Base-by-base conservation (phyloP, 2,888 invertebrate species). In the Gastrophysa polygoni region DNA sequence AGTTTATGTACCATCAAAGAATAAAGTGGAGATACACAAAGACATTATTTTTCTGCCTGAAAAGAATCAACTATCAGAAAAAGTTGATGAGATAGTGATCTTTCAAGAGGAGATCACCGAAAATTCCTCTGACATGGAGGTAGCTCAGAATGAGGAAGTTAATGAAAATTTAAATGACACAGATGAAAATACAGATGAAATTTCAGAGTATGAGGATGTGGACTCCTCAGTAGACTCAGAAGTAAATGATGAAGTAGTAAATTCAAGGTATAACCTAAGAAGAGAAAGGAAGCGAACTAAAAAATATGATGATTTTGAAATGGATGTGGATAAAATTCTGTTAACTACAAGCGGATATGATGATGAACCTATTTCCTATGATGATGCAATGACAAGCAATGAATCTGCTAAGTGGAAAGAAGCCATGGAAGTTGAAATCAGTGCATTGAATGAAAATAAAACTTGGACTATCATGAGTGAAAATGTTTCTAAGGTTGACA, bases 31-130 rank as follows among this genome's bases (percentile, higher is more conserved):
- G 57, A 51, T 57, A n/a, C 29, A 57, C 11, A 52, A 68, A 28
- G 70, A 70, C 43, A 55, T 70, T 5, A 50, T 67, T n/a, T 65
- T 68, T 14, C 14, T 61, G 14, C 49, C 48, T 43, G 54, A 61
- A 59, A 56, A 62, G 32, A 60, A 57, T 29, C 52, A 16, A 11
- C 16, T 18, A 11, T 14, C 17, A 47, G 20, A 47, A n/a, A 18
- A 47, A 47, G 20, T 11, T 14, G 46, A 55, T n/a, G 34, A 52
- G 56, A 54, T 47, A 46, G 38, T 17, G 1, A 29, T 47, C 3
- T 8, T 47, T 49, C 3, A 14, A 17, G 16, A 43, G 21, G 57
- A 57, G 11, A 50, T 10, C 10, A 38, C 8, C 10, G 48, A 48
- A 48, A 16, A 14, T 20, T 6, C 10, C 20, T 17, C 46, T 17